These are phyloP conservation scores for Ariopsis seemanni DNA, from an alignment of 2,113 vertebrate species.

Conservation along the genomic window DNA sequence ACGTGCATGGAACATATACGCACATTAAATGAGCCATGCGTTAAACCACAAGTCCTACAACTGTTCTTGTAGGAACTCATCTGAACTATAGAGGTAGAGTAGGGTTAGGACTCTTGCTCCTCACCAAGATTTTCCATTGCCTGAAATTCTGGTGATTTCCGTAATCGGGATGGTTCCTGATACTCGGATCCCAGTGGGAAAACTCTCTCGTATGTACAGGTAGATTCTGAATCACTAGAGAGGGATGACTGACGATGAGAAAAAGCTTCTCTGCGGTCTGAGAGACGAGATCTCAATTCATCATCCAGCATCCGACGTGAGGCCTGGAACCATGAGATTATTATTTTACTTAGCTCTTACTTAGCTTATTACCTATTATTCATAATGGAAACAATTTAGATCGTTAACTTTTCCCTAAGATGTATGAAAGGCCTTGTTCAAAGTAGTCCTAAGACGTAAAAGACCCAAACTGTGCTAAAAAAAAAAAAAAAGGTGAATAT, in stretches of 20 bases:
- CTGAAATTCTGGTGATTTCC: slow-evolving; percentile 86
- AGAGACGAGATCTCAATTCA: slow-evolving; percentile 90
- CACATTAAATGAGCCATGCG: not conserved
- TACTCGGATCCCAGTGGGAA: slow-evolving; percentile 92
- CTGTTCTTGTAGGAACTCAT: not conserved
- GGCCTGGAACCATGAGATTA: slow-evolving; percentile 70
- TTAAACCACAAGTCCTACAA: not conserved
- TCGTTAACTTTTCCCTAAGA: not conserved
- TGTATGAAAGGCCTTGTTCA: not conserved
- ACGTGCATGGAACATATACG: not conserved
- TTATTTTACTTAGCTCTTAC: not conserved
- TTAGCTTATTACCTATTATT: slow-evolving; percentile 1
- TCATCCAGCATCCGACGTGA: slow-evolving; percentile 91
- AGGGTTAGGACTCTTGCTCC: slow-evolving; percentile 27
- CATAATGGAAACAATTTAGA: not conserved
- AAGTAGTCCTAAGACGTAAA: not conserved
- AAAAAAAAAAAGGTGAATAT: not conserved
- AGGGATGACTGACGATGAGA: slow-evolving; percentile 84
- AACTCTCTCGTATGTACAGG: slow-evolving; percentile 91
- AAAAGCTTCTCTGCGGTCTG: slow-evolving; percentile 86
- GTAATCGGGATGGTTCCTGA: slow-evolving; percentile 89
- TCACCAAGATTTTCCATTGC: slow-evolving; percentile 82
- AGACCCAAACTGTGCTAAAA: not conserved
- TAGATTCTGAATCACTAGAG: slow-evolving; percentile 85
- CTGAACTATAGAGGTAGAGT: not conserved